Conservation (phyloP, 2,113 vertebrate species). For the Thinocorus orbignyianus region DNA sequence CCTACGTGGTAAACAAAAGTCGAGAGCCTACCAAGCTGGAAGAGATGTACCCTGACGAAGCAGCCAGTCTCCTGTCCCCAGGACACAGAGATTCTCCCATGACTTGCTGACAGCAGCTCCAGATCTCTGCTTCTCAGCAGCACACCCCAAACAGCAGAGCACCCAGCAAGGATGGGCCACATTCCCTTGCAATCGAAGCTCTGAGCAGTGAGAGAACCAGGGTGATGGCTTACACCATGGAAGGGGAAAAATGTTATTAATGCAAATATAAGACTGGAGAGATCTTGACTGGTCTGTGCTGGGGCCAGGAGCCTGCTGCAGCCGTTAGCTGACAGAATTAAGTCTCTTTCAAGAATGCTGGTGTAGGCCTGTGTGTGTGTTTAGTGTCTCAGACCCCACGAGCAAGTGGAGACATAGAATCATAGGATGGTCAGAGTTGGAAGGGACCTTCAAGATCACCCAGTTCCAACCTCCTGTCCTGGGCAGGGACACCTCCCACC, state of each 20-base stretch:
- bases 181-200: neutral
- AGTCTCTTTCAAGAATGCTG: neutral
- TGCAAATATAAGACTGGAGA: neutral
- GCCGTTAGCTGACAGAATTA: neutral
- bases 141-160: neutral
- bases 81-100: neutral
- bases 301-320: neutral
- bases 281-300: neutral
- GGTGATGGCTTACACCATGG: neutral
- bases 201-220: neutral
- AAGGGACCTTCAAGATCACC: no score
- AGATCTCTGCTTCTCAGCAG: neutral
- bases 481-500: no score
- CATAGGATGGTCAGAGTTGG: no score
- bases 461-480: no score
- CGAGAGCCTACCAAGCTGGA: neutral
- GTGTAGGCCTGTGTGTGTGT: neutral
- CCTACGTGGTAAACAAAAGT: neutral
- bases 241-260: neutral
- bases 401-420: neutral
- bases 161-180: neutral
- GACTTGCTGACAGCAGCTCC: neutral
- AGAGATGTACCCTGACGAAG: neutral
- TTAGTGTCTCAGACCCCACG: rapidly evolving
- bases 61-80: neutral